phyloP scores from a whole-genome alignment of 2,888 invertebrate genomes.

The Oscheius onirici region DNA sequence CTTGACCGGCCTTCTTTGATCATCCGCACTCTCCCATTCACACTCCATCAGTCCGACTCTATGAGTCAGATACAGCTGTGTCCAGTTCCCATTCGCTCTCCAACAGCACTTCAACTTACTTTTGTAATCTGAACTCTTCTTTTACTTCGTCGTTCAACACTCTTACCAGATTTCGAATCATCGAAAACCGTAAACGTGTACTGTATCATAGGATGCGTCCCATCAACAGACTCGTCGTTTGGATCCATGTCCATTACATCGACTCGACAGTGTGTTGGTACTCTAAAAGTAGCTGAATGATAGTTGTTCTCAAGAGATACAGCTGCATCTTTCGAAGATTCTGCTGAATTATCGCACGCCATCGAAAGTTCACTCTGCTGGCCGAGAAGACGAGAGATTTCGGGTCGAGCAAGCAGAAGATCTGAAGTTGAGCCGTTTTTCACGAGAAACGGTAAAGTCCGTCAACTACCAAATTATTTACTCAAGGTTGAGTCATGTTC shows the following conservation, averaged over 20 bases:
- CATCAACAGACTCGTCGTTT: constrained; percentile 33
- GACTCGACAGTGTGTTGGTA: constrained; percentile 47
- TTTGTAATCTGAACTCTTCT: constrained; percentile 38
- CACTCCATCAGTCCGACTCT: constrained; percentile 40
- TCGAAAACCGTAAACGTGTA: constrained; percentile 50
- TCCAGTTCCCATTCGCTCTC: constrained; percentile 41
- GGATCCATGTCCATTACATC: constrained; percentile 42
- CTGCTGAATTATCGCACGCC: constrained; percentile 35
- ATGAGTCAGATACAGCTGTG: constrained; percentile 13
- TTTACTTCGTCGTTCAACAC: neutral
- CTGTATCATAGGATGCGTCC: constrained; percentile 48
- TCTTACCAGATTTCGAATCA: constrained; percentile 32
- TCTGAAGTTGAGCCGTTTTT: constrained; percentile 33
- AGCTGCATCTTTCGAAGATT: constrained; percentile 38
- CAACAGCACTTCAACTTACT: constrained; percentile 43
- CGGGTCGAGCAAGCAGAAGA: constrained; percentile 37
- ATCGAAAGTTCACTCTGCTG: constrained; percentile 38
- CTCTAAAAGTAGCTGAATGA: constrained; percentile 30
- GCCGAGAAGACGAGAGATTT: constrained; percentile 38
- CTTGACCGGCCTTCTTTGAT: constrained; percentile 24
- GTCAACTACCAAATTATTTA: too few relatives aligned
- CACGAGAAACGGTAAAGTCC: neutral
- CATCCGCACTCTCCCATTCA: constrained; percentile 34
- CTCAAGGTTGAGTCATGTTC: neutral
- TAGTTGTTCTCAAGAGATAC: constrained; percentile 20